Evolutionary conservation across 2,797 vertebrate species (phyloP).

Genomic region (Phylloscopus collybita): DNA sequence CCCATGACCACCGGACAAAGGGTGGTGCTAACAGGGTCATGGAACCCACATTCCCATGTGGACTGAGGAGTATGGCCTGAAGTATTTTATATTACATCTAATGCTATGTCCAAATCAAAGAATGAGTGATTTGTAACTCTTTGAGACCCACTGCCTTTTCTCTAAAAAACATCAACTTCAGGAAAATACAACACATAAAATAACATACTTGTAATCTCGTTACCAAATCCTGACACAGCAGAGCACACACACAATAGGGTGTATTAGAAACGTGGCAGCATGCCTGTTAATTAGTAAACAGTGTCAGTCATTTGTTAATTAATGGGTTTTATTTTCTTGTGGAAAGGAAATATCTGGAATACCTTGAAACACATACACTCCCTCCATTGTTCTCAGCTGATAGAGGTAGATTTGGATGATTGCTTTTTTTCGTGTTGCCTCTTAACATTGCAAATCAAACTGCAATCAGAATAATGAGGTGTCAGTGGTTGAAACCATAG

Average conservation of each 20-base stretch:
- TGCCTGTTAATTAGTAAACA: neutral
- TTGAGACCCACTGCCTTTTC: neutral
- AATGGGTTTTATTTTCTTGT: neutral
- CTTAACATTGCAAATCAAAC: slow-evolving; percentile 74
- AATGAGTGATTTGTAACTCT: neutral
- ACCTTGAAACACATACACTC: neutral
- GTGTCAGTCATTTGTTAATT: slow-evolving; percentile 16
- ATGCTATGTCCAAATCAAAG: neutral
- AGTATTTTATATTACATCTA: neutral
- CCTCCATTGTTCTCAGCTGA: slow-evolving; percentile 38
- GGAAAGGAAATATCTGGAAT: slow-evolving; percentile 54
- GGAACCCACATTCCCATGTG: rapidly evolving
- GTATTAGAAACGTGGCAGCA: neutral
- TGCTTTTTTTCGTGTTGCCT: slow-evolving; percentile 52
- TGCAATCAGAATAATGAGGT: slow-evolving; percentile 80
- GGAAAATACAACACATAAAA: neutral
- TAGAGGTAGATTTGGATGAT: slow-evolving; percentile 48
- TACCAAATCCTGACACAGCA: neutral
- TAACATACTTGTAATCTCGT: neutral
- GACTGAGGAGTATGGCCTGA: neutral
- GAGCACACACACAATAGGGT: neutral
- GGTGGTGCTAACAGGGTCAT: rapidly evolving
- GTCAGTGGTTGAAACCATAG: slow-evolving; percentile 68
- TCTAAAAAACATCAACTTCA: neutral
- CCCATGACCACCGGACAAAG: neutral